phyloP scores from a whole-genome alignment of 2,888 invertebrate genomes.

The Nephrocerus scutellatus region DNA sequence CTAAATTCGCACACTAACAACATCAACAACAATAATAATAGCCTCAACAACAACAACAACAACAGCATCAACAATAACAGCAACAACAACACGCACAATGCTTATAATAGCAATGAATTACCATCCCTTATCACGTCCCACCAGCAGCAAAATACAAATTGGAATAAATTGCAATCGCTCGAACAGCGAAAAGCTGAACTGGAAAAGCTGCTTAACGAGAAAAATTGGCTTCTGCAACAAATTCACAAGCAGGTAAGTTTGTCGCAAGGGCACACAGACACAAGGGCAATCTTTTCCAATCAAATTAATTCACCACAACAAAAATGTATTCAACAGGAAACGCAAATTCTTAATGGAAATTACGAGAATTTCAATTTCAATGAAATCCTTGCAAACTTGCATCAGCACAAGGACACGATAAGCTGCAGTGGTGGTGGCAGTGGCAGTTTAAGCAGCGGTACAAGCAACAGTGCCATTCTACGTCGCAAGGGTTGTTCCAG shows the following conservation, averaged over 20 bases:
- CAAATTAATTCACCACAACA: too few species aligned
- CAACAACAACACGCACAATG: too few species aligned
- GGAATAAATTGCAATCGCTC: slow-evolving; percentile 37
- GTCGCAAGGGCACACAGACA: neutral
- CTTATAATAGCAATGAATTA: too few species aligned
- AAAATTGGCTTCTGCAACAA: slow-evolving; percentile 44
- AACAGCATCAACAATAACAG: too few species aligned
- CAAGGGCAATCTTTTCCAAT: neutral
- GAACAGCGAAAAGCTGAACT: slow-evolving; percentile 41
- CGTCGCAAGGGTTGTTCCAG: slow-evolving; percentile 34
- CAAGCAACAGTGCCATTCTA: slow-evolving; percentile 26
- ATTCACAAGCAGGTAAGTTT: slow-evolving; percentile 36
- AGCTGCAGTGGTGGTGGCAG: slow-evolving; percentile 9
- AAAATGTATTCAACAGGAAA: slow-evolving; percentile 35
- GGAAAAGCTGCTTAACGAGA: slow-evolving; percentile 44
- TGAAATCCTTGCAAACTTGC: slow-evolving; percentile 35
- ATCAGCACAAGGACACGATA: too few species aligned
- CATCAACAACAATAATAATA: too few species aligned
- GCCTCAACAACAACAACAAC: too few species aligned
- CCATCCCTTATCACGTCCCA: too few species aligned
- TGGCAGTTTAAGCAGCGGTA: slow-evolving; percentile 15
- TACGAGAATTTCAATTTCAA: slow-evolving; percentile 39
- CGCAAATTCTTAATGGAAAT: slow-evolving; percentile 42
- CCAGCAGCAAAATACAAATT: too few species aligned
- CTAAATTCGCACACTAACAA: too few species aligned